phyloP scores from a whole-genome alignment of 2,113 vertebrate species.

The Amazona vittata region DNA sequence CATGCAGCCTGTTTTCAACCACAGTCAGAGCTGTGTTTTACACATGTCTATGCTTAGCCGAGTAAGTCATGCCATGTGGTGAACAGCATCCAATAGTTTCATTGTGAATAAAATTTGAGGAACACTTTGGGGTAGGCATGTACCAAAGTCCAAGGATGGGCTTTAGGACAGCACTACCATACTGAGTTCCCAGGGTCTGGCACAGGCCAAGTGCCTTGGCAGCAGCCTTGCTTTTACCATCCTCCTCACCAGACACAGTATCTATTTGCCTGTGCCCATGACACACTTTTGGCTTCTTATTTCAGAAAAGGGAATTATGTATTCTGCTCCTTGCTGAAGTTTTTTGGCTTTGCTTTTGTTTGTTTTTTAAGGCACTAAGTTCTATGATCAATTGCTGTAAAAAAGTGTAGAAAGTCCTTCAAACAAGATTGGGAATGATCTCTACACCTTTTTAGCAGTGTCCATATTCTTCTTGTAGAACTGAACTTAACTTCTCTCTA shows the following conservation, averaged over 20 bases:
- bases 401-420: neutral
- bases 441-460: neutral
- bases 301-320: neutral
- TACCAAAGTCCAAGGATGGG: too few species aligned
- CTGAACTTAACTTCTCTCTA: neutral
- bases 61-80: neutral
- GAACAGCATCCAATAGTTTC: neutral
- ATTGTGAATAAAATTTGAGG: neutral
- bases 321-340: too few species aligned
- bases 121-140: too few species aligned
- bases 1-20: neutral
- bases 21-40: neutral
- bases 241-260: fast-evolving
- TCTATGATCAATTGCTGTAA: neutral
- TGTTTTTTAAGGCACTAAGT: neutral
- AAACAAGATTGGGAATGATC: fast-evolving
- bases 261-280: neutral
- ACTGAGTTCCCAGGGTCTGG: neutral
- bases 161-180: neutral
- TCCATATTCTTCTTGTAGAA: neutral
- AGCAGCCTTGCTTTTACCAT: neutral
- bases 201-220: too few species aligned
- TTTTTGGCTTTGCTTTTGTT: neutral
- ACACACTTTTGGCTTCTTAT: neutral
- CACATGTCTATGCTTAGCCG: fast-evolving